These are phyloP conservation scores for Dasyprocta punctata DNA, from an alignment of 2,113 vertebrate species.

Conservation along the genomic window DNA sequence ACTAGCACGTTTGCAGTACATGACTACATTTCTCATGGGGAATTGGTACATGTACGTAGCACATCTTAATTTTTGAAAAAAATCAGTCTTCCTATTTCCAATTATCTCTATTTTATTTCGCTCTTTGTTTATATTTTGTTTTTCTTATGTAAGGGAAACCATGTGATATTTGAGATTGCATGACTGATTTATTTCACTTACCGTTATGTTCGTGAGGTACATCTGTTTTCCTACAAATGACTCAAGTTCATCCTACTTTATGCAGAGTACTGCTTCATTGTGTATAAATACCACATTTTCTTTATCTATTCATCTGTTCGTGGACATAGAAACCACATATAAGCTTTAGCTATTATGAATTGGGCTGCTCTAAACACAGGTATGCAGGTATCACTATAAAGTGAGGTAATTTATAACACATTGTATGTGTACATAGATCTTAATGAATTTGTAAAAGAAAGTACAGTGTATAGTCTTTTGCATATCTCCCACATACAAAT, in stretches of 20 bases:
- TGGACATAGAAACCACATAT: background rate
- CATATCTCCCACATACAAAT: background rate
- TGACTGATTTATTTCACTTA: background rate
- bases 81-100: background rate
- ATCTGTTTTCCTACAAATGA: background rate
- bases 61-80: background rate
- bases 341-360: background rate
- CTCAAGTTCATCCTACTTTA: background rate
- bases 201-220: background rate
- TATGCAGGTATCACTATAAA: background rate
- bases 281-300: background rate
- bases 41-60: background rate
- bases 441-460: background rate
- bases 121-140: background rate
- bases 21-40: background rate
- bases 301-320: background rate
- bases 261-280: background rate
- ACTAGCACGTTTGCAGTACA: too few relatives aligned
- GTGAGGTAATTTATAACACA: background rate
- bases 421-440: background rate
- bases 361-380: background rate
- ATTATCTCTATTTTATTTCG: background rate
- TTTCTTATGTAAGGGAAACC: background rate
- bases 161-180: background rate
- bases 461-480: background rate